Conservation (phyloP, 92 coral and sea anemone species). For the Zoanthus sansibaricus region DNA sequence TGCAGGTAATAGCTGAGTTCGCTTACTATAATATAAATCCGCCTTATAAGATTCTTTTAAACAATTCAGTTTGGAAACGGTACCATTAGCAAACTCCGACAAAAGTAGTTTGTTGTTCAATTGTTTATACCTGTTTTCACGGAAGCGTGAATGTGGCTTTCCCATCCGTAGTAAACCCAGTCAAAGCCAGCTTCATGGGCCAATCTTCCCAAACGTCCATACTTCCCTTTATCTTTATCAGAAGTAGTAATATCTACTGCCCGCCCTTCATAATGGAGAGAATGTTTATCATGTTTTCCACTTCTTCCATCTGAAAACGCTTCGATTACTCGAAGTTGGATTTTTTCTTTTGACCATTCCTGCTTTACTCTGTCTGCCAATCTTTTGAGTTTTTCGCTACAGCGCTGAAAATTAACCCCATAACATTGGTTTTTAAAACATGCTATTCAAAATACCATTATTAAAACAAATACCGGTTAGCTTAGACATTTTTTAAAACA, state of each 20-base stretch:
- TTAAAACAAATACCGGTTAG: slow-evolving; percentile 21
- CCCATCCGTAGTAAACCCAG: slow-evolving; percentile 78
- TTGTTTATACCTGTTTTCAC: slow-evolving; percentile 74
- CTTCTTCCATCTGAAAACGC: slow-evolving; percentile 69
- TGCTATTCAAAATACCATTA: slow-evolving; percentile 23
- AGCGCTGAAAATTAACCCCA: slow-evolving; percentile 61
- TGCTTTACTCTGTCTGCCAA: slow-evolving; percentile 55
- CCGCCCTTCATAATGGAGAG: slow-evolving; percentile 82
- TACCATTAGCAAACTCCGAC: background rate
- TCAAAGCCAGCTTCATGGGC: slow-evolving; percentile 83
- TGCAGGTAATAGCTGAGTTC: no score
- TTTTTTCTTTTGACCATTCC: slow-evolving; percentile 58
- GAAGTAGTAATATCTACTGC: slow-evolving; percentile 83
- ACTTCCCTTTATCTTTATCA: slow-evolving; percentile 62
- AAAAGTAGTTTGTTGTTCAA: background rate
- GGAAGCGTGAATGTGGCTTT: slow-evolving; percentile 80
- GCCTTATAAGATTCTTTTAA: background rate
- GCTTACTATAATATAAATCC: no score
- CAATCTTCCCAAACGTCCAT: slow-evolving; percentile 74
- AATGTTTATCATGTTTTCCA: slow-evolving; percentile 44
- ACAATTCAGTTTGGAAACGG: background rate
- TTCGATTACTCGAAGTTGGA: slow-evolving; percentile 71
- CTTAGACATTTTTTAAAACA: background rate
- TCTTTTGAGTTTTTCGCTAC: slow-evolving; percentile 61
- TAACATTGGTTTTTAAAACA: no score